Percentiles rank a stretch among this genome's conserved stretches.
Evolutionary conservation across 2,888 invertebrate species (phyloP).

Genomic region (Diarsia dahlii): DNA sequence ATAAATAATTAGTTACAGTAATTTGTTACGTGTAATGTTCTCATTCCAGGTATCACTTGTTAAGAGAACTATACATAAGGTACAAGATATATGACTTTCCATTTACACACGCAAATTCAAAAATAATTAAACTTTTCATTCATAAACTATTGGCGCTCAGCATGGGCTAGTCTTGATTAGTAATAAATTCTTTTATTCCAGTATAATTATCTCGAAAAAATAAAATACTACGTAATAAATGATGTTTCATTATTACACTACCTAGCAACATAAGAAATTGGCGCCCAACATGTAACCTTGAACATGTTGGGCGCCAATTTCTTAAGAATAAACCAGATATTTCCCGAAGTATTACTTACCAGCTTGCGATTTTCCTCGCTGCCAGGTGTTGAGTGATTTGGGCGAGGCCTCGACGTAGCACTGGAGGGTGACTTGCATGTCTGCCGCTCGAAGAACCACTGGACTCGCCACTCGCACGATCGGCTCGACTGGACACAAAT

Average conservation of each 20-base stretch:
- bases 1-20: background rate
- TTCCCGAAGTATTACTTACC: constrained; percentile 67
- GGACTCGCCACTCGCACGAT: constrained; percentile 95
- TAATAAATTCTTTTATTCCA: background rate
- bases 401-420: constrained; percentile 97
- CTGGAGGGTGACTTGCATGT: constrained; percentile 95
- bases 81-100: background rate
- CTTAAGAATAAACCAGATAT: background rate
- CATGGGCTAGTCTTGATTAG: background rate
- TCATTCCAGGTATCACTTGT: background rate
- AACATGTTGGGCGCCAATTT: too few relatives aligned
- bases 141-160: constrained; percentile 17
- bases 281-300: constrained; percentile 13
- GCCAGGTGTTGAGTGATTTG: constrained; percentile 96
- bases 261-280: constrained; percentile 3
- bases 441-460: constrained; percentile 95
- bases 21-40: background rate
- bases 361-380: constrained; percentile 81
- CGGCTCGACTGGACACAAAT: constrained; percentile 93
- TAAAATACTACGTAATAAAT: background rate
- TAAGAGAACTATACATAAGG: background rate
- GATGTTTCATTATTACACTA: background rate
- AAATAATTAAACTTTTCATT: too few relatives aligned
- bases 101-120: too few relatives aligned
- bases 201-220: background rate